phyloP scores from a whole-genome alignment of 2,888 invertebrate genomes.

The Diadegma fenestrale region DNA sequence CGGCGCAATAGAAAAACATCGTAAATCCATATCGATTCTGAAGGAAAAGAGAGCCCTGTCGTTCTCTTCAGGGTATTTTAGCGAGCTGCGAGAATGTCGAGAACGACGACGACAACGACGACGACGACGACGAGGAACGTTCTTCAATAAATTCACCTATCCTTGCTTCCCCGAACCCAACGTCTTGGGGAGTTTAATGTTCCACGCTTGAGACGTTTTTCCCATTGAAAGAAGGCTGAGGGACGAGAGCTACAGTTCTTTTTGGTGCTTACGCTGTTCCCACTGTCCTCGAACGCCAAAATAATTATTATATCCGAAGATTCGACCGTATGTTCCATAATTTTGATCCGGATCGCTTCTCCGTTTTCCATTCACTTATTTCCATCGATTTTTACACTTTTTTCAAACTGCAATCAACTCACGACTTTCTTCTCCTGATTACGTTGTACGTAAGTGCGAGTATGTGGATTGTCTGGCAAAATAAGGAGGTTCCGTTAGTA shows the following conservation, averaged over 20 bases:
- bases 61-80: slow-evolving; percentile 69
- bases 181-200: slow-evolving; percentile 67
- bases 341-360: background rate
- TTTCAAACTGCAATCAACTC: background rate
- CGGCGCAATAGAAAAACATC: slow-evolving; percentile 84
- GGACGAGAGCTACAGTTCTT: background rate
- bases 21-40: slow-evolving; percentile 83
- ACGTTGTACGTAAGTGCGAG: too few relatives aligned
- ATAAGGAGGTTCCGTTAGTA: too few relatives aligned
- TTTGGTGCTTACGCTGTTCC: slow-evolving; percentile 21
- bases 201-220: slow-evolving; percentile 66
- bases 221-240: slow-evolving; percentile 41
- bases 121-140: slow-evolving; percentile 49
- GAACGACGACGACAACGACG: slow-evolving; percentile 40
- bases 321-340: slow-evolving; percentile 28
- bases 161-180: slow-evolving; percentile 53
- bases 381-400: background rate
- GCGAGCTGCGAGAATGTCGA: slow-evolving; percentile 61
- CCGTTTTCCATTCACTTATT: background rate
- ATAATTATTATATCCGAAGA: slow-evolving; percentile 55
- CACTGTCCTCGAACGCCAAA: slow-evolving; percentile 38
- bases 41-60: slow-evolving; percentile 68
- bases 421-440: too few relatives aligned
- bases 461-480: too few relatives aligned
- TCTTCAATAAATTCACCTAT: slow-evolving; percentile 66